Percentiles rank a stretch among this genome's conserved stretches.
Conservation (phyloP, 2,113 vertebrate species). For the Oncorhynchus masou region DNA sequence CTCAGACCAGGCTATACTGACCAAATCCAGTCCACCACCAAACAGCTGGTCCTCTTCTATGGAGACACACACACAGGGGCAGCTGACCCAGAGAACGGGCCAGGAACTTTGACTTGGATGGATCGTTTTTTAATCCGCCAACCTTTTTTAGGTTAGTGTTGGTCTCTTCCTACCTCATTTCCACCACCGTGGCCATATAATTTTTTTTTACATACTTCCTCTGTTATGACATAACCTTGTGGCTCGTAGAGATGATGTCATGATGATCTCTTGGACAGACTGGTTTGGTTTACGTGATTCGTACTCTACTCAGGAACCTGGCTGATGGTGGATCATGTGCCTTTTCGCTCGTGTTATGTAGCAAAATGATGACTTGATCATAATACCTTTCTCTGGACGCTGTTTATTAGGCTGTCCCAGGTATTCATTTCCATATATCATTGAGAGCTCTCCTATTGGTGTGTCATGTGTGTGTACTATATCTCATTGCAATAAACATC, state of each 20-base stretch:
- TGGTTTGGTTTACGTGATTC: slow-evolving; percentile 29
- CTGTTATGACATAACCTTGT: slow-evolving; percentile 52
- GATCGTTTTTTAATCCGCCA: not conserved
- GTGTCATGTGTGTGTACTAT: not conserved
- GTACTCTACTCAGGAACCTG: not conserved
- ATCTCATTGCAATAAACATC: not conserved
- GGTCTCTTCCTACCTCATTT: slow-evolving; percentile 46
- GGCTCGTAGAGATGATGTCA: slow-evolving; percentile 65
- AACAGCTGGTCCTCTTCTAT: slow-evolving; percentile 34
- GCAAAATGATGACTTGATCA: not conserved
- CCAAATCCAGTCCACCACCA: not conserved
- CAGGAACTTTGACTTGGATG: not conserved
- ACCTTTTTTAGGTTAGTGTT: slow-evolving; percentile 26
- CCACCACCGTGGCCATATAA: slow-evolving; percentile 44
- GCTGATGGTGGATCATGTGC: too few species aligned
- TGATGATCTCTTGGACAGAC: slow-evolving; percentile 37
- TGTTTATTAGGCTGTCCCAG: not conserved
- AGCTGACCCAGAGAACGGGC: slow-evolving; percentile 26
- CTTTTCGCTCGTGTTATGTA: not conserved
- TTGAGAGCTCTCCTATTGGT: not conserved
- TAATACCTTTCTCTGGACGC: not conserved
- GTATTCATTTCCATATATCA: not conserved
- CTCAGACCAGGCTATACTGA: slow-evolving; percentile 3
- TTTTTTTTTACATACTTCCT: slow-evolving; percentile 56
- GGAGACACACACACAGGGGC: slow-evolving; percentile 29